These are phyloP conservation scores for Taenioides sp. DNA, from an alignment of 2,797 vertebrate species.

Conservation along the genomic window DNA sequence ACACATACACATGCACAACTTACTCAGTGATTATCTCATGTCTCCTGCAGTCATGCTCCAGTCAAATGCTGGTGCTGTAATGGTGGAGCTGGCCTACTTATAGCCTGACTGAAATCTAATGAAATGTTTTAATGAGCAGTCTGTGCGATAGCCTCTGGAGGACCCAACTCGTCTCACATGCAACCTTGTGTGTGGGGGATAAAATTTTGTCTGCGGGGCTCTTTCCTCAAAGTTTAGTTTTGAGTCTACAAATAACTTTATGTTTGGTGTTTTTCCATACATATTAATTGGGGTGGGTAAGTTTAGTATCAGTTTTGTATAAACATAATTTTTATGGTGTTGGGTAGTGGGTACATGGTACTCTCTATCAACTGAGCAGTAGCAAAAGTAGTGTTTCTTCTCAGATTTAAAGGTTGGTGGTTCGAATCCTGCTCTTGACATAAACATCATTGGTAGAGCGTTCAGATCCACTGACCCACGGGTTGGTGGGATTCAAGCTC, in stretches of 20 bases:
- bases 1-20: constrained; percentile 19
- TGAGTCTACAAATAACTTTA: constrained; percentile 11
- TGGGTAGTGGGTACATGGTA: no score
- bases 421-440: no score
- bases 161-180: constrained; percentile 32
- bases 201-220: no score
- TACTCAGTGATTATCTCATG: constrained; percentile 63
- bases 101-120: constrained; percentile 67
- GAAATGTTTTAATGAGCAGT: constrained; percentile 69
- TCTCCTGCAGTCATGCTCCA: constrained; percentile 65
- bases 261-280: background rate
- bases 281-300: background rate
- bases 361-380: no score
- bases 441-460: no score
- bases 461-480: no score
- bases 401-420: no score
- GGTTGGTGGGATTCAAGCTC: no score
- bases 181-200: constrained; percentile 11
- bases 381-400: no score
- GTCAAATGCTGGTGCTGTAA: constrained; percentile 50
- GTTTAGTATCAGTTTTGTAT: background rate
- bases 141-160: constrained; percentile 52
- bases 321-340: background rate
- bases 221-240: background rate
- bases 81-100: constrained; percentile 55